Evolutionary conservation across 1,140 invertebrate genomes (phyloP).

Genomic region (Cryptotermes secundus): DNA sequence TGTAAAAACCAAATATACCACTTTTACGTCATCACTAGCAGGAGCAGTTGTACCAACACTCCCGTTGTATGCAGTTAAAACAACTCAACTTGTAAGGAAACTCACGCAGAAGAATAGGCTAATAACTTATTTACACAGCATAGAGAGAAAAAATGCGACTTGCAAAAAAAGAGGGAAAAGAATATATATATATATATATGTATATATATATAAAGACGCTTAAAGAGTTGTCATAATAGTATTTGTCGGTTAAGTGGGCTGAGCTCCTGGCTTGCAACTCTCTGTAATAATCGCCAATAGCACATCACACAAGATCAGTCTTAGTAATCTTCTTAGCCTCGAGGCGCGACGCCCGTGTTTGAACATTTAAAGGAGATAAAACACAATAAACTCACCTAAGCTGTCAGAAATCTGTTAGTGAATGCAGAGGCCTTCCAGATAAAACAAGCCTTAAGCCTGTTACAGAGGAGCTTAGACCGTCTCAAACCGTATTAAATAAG

Average conservation of each 20-base stretch:
- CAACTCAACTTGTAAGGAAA: too few species aligned
- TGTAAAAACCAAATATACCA: too few species aligned
- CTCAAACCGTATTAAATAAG: constrained; percentile 49
- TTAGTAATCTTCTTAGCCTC: constrained; percentile 46
- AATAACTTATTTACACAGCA: too few species aligned
- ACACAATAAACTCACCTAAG: constrained; percentile 49
- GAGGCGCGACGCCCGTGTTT: constrained; percentile 41
- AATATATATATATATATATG: too few species aligned
- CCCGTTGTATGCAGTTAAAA: too few species aligned
- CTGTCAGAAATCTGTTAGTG: constrained; percentile 47
- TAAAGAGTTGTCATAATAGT: constrained; percentile 33
- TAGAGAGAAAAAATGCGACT: neutral
- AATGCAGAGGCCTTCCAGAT: constrained; percentile 44
- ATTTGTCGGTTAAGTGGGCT: constrained; percentile 25
- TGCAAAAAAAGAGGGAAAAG: neutral
- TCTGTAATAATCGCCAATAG: constrained; percentile 36
- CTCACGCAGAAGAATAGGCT: too few species aligned
- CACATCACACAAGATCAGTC: constrained; percentile 39
- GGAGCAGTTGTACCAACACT: too few species aligned
- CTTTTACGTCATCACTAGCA: too few species aligned
- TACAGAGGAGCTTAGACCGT: constrained; percentile 47
- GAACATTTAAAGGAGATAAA: constrained; percentile 47
- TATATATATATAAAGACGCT: constrained; percentile 20
- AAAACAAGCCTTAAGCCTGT: constrained; percentile 50
- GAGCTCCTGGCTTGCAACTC: neutral